A percentile compares a stretch with the other conserved stretches of the same genome.
Conservation (phyloP, 2,113 vertebrate species). For the Hylia prasina region DNA sequence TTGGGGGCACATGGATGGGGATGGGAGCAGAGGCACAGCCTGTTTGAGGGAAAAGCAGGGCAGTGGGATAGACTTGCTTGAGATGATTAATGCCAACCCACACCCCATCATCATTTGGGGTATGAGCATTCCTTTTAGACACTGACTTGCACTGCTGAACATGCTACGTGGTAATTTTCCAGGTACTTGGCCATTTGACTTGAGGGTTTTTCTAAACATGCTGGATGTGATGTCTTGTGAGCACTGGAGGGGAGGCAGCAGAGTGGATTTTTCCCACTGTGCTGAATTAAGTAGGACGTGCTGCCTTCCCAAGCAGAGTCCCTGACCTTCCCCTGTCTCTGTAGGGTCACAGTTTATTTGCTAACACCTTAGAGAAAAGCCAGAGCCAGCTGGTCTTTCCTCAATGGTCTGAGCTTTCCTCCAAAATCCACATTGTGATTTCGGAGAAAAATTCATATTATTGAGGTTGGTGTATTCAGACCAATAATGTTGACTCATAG, state of each 20-base stretch:
- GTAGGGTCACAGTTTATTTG: background rate
- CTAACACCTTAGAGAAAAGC: background rate
- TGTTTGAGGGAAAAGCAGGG: background rate
- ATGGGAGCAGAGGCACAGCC: background rate
- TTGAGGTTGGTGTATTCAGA: background rate
- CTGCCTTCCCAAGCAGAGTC: background rate
- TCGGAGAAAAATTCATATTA: background rate
- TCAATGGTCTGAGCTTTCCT: background rate
- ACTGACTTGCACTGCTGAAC: fast-evolving
- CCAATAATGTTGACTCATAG: background rate
- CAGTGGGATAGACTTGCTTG: background rate
- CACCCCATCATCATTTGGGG: background rate
- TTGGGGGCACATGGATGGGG: fast-evolving
- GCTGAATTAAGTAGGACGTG: background rate
- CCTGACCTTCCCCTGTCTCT: background rate
- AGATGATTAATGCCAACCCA: background rate
- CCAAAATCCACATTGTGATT: background rate
- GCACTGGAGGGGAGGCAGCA: background rate
- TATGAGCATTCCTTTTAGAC: fast-evolving
- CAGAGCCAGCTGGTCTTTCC: background rate
- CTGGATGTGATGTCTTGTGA: background rate
- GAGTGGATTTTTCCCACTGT: background rate
- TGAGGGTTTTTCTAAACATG: background rate
- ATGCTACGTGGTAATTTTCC: background rate
- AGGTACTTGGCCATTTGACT: background rate